Conservation (phyloP, 1,140 invertebrate genomes). For the Notospermus geniculatus region DNA sequence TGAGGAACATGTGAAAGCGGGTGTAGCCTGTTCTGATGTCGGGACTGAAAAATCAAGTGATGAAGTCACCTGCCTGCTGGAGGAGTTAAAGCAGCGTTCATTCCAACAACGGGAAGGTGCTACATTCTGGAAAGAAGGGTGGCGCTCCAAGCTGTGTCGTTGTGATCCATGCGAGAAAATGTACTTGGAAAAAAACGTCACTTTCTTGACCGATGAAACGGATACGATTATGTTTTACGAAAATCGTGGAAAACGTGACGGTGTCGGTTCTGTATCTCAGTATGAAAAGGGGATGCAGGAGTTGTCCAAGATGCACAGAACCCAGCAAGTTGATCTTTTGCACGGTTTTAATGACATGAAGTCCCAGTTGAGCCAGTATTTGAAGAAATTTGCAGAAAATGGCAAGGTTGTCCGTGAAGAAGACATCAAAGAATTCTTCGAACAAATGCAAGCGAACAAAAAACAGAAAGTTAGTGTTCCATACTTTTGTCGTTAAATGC, state of each 20-base stretch:
- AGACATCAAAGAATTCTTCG: conserved; percentile 89
- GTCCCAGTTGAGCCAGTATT: conserved; percentile 76
- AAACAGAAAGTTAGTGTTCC: conserved; percentile 59
- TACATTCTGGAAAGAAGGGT: conserved; percentile 70
- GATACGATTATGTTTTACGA: conserved; percentile 88
- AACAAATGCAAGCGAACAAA: conserved; percentile 74
- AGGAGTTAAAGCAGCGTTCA: conserved; percentile 26
- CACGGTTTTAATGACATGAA: conserved; percentile 84
- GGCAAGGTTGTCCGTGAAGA: conserved; percentile 75
- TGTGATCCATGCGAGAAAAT: conserved; percentile 55
- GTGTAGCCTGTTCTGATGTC: too few relatives aligned
- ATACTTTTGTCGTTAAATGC: too few relatives aligned
- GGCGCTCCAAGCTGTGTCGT: conserved; percentile 72
- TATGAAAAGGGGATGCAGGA: conserved; percentile 77
- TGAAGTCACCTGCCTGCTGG: conserved; percentile 9
- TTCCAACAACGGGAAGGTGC: conserved; percentile 35
- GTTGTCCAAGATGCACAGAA: conserved; percentile 72
- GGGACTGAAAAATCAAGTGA: too few relatives aligned
- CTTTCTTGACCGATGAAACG: conserved; percentile 74
- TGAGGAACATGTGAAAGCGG: too few relatives aligned
- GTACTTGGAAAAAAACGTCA: conserved; percentile 42
- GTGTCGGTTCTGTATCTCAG: conserved; percentile 44
- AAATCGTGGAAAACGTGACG: conserved; percentile 59
- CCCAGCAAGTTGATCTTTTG: conserved; percentile 72
- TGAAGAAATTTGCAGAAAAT: conserved; percentile 78